Conservation (phyloP, 2,797 vertebrate genomes). For the Eulemur albifrons region DNA sequence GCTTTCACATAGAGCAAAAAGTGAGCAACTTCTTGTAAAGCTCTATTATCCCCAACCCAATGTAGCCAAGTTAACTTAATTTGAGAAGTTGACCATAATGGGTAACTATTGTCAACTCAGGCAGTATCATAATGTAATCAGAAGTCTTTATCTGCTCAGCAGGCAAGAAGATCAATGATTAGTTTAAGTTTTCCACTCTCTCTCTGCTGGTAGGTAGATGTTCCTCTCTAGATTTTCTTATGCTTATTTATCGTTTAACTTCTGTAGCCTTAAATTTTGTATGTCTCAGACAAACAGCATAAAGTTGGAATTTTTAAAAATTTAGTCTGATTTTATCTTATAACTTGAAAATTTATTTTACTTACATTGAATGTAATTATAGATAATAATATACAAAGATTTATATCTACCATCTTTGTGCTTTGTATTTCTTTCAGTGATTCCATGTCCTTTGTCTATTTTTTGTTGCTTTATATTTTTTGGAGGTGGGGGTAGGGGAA, state of each 20-base stretch:
- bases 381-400: not conserved
- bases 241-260: not conserved
- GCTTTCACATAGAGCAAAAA: not conserved
- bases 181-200: constrained; percentile 6
- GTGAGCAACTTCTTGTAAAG: constrained; percentile 8
- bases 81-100: constrained; percentile 18
- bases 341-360: not conserved
- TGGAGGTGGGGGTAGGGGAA: not conserved
- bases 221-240: constrained; percentile 5
- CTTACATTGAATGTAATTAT: not conserved
- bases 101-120: constrained; percentile 25
- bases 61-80: constrained; percentile 4
- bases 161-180: constrained; percentile 13
- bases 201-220: constrained; percentile 15
- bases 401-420: not conserved
- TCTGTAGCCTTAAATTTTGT: constrained; percentile 10
- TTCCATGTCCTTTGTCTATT: not conserved
- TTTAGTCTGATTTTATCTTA: not conserved
- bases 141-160: constrained; percentile 34
- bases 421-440: not conserved
- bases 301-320: not conserved
- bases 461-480: not conserved
- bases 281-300: not conserved
- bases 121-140: not conserved
- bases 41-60: not conserved